These are phyloP conservation scores for Myopa tessellatipennis DNA, from an alignment of 2,888 invertebrate species.

Conservation along the genomic window DNA sequence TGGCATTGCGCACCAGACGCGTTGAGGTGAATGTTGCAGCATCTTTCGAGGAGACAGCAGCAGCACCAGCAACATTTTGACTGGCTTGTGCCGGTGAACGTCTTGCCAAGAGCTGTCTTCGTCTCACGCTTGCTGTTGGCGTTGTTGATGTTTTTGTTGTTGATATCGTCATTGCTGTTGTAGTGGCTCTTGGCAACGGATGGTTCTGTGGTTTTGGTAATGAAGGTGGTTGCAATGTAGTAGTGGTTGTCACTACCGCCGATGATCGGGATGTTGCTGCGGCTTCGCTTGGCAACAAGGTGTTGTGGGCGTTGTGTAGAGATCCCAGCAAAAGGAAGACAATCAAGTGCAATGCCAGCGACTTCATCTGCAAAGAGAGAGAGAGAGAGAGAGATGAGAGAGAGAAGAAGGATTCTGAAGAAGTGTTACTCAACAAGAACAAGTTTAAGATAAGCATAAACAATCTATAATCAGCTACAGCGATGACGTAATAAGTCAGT, in stretches of 20 bases:
- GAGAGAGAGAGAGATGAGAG: not conserved
- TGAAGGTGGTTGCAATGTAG: slow-evolving; percentile 53
- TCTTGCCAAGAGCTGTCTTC: slow-evolving; percentile 48
- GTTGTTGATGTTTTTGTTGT: slow-evolving; percentile 60
- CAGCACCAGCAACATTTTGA: slow-evolving; percentile 10
- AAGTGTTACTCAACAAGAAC: slow-evolving; percentile 14
- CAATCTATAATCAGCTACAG: not conserved
- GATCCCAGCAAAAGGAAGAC: slow-evolving; percentile 56
- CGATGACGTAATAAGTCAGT: not conserved
- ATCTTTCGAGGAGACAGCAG: slow-evolving; percentile 8
- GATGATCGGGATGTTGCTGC: slow-evolving; percentile 31
- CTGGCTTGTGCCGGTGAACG: slow-evolving; percentile 39
- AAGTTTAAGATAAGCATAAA: slow-evolving; percentile 27
- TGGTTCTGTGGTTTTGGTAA: slow-evolving; percentile 60
- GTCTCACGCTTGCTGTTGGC: slow-evolving; percentile 51
- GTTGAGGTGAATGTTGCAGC: slow-evolving; percentile 46
- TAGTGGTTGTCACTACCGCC: slow-evolving; percentile 41
- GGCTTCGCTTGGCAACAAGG: slow-evolving; percentile 35
- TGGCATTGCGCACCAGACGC: slow-evolving; percentile 46
- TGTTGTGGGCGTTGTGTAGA: slow-evolving; percentile 36
- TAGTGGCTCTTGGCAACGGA: slow-evolving; percentile 57
- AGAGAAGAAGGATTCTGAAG: not conserved
- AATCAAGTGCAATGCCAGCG: slow-evolving; percentile 68
- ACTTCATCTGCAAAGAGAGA: slow-evolving; percentile 58
- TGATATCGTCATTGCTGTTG: slow-evolving; percentile 55